phyloP scores from a whole-genome alignment of 2,888 invertebrate species.

The Drosophila prolongata region DNA sequence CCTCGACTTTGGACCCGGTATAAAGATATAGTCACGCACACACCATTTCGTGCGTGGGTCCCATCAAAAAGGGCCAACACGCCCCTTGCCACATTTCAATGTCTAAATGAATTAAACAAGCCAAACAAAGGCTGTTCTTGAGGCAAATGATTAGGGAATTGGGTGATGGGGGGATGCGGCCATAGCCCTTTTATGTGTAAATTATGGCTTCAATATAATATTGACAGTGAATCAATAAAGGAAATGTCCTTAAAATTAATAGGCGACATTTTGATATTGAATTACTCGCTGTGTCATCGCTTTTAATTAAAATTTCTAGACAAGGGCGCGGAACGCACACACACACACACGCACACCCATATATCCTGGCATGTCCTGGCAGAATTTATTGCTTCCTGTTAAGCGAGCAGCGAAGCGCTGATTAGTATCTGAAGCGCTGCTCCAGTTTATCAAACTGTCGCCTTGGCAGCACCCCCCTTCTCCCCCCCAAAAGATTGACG shows the following conservation, averaged over 20 bases:
- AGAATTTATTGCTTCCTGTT: conserved; percentile 78
- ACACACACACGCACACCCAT: conserved; percentile 9
- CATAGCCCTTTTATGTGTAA: conserved; percentile 75
- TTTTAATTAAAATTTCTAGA: conserved; percentile 83
- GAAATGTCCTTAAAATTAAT: conserved; percentile 82
- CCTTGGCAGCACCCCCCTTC: conserved; percentile 39
- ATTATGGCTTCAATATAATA: conserved; percentile 79
- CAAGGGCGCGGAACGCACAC: conserved; percentile 59
- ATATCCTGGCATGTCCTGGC: conserved; percentile 54
- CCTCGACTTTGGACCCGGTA: conserved; percentile 21
- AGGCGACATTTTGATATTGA: conserved; percentile 81
- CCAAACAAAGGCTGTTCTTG: conserved; percentile 34
- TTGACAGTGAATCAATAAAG: conserved; percentile 81
- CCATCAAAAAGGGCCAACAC: conserved; percentile 38
- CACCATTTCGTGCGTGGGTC: conserved; percentile 33
- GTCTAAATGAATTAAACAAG: conserved; percentile 50
- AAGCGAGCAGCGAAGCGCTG: conserved; percentile 65
- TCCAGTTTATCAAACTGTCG: conserved; percentile 77
- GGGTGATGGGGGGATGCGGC: not conserved
- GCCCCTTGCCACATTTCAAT: conserved; percentile 42
- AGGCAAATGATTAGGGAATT: not conserved
- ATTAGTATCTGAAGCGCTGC: conserved; percentile 69
- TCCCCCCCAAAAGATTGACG: conserved; percentile 63
- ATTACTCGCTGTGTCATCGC: conserved; percentile 83
- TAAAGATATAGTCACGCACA: conserved; percentile 59